phyloP scores from a whole-genome alignment of 30 jellyfish, hydroid and myxozoan genomes.

The Aurelia aurita complex sp. Pacific region DNA sequence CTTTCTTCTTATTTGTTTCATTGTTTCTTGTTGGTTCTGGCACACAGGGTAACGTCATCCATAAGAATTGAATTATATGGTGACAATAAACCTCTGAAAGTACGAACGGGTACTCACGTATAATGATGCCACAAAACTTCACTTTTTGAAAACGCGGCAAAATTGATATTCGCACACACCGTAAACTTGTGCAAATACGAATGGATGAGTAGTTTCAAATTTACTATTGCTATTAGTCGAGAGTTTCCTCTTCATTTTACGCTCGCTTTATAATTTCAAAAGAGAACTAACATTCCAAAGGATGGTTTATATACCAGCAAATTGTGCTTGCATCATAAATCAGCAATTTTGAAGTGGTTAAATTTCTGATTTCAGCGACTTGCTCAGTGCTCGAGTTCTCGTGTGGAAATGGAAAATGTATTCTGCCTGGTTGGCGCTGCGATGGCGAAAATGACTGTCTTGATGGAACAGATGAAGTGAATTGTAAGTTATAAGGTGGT shows the following conservation, averaged over 20 bases:
- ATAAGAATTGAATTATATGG: too few species aligned
- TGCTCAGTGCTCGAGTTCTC: conserved; percentile 36
- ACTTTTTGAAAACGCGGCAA: too few species aligned
- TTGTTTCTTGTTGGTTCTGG: too few species aligned
- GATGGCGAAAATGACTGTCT: conserved; percentile 79
- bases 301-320: background rate
- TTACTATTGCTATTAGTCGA: background rate
- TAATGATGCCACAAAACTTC: too few species aligned
- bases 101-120: too few species aligned
- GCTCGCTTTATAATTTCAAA: background rate
- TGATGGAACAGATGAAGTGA: conserved; percentile 63
- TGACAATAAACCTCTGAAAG: too few species aligned
- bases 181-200: too few species aligned
- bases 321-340: background rate
- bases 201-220: too few species aligned
- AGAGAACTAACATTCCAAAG: background rate
- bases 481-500: conserved; percentile 27
- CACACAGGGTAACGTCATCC: too few species aligned
- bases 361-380: conserved; percentile 11
- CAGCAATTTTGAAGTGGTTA: background rate
- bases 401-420: conserved; percentile 68
- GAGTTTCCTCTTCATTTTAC: background rate
- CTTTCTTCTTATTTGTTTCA: too few species aligned
- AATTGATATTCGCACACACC: too few species aligned
- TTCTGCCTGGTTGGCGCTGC: conserved; percentile 71